phyloP scores from a whole-genome alignment of 1,140 invertebrate genomes.

The Pollicipes pollicipes region DNA sequence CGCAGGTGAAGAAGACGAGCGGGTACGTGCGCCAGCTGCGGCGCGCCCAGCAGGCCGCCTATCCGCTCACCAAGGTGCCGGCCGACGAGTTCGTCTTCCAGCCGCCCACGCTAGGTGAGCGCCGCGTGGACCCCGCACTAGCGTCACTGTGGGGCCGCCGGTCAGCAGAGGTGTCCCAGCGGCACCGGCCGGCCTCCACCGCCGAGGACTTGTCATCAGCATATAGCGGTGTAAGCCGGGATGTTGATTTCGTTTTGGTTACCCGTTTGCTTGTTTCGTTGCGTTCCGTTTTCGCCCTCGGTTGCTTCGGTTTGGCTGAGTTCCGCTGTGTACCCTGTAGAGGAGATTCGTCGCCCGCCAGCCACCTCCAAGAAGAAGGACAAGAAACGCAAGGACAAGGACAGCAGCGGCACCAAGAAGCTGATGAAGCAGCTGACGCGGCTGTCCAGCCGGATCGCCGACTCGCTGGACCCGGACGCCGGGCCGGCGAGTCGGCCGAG shows the following conservation, averaged over 20 bases:
- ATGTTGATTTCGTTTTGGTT: not conserved
- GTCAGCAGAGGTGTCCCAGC: too few species aligned
- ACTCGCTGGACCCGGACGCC: constrained; percentile 41
- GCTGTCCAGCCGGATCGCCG: not conserved
- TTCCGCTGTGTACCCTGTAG: not conserved
- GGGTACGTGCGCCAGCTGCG: constrained; percentile 49
- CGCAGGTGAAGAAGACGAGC: constrained; percentile 48
- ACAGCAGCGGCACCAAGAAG: not conserved
- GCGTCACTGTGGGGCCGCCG: too few species aligned
- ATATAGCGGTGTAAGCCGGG: too few species aligned
- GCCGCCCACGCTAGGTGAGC: not conserved
- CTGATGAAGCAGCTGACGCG: not conserved
- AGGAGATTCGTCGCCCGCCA: not conserved
- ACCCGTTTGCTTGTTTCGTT: not conserved
- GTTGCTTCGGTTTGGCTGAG: not conserved
- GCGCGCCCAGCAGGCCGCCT: constrained; percentile 54
- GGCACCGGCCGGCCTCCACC: too few species aligned
- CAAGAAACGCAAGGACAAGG: not conserved
- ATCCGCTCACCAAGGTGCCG: constrained; percentile 31
- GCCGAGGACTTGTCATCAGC: too few species aligned
- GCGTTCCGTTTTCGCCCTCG: not conserved
- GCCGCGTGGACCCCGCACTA: too few species aligned
- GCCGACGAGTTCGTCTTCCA: not conserved
- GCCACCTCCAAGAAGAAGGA: not conserved
- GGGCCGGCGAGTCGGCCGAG: constrained; percentile 35